Percentiles rank a stretch among this genome's conserved stretches.
Conservation (phyloP, 2,797 vertebrate species). For the Paramormyrops hopkinsi region DNA sequence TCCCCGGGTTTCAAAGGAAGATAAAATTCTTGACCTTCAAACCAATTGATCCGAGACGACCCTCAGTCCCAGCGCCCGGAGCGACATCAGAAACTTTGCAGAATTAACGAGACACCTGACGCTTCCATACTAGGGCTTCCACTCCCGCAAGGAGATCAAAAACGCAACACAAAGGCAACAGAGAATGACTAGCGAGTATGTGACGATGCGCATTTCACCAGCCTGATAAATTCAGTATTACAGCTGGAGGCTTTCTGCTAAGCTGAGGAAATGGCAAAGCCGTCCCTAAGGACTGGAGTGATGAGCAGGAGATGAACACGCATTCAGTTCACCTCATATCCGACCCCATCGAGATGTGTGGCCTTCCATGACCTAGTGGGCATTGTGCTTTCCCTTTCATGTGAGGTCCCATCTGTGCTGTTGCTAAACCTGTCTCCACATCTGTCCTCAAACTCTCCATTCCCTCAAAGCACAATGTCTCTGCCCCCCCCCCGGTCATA, state of each 20-base stretch:
- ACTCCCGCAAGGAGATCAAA: neutral
- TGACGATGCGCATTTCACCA: neutral
- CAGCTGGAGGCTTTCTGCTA: neutral
- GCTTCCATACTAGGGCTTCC: neutral
- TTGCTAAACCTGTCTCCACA: neutral
- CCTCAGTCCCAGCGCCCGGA: constrained; percentile 1
- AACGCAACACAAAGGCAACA: neutral
- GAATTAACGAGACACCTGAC: constrained; percentile 14
- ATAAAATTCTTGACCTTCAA: constrained; percentile 38
- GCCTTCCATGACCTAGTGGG: neutral
- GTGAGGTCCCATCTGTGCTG: neutral
- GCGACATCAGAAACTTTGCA: neutral
- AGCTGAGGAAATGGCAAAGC: neutral
- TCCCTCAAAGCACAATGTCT: neutral
- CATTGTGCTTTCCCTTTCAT: neutral
- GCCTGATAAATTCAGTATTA: neutral
- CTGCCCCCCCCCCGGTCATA: neutral
- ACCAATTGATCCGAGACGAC: constrained; percentile 28
- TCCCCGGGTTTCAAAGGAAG: constrained; percentile 35
- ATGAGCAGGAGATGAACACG: neutral
- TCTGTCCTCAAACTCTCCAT: neutral
- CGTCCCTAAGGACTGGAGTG: neutral
- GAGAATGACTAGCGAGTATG: neutral
- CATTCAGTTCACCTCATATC: neutral
- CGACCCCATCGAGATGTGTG: neutral